Evolutionary conservation across 2,888 invertebrate genomes (phyloP), one percentile per base, ranked within the genome.

Genomic region (Drosophila rellima): DNA sequence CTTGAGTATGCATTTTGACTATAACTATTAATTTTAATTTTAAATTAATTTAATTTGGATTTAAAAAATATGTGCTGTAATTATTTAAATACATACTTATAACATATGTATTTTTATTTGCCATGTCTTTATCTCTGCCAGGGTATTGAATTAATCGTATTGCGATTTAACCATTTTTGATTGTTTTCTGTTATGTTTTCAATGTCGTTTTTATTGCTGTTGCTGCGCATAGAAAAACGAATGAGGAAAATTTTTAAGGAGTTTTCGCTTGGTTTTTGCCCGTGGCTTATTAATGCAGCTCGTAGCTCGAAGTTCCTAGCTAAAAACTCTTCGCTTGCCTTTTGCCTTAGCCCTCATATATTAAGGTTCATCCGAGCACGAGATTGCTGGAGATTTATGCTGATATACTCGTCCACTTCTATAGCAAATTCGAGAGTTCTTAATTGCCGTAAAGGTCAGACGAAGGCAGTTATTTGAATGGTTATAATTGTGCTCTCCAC

Each of bases 221-320:
- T 45, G 50, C 52, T 57, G 33, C 63, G 64, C 78, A 62, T 62
- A 59, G 55, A 20, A 56, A 76, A 65, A 35, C 18, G 61, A 52
- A 50, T 55, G 37, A 11, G 45, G 57, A 29, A 78, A 74, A 64
- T 70, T 66, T 47, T 59, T 62, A 56, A 70, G 60, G 70, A 67
- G 70, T 67, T 77, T 73, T 42, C 47, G 29, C 47, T 55, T 37
- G 35, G 44, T 50, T 65, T 64, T 70, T 44, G 57, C 47, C 63
- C 20, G 33, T 74, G 65, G 81, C 81, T 79, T 80, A 80, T 74
- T 79, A 80, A 68, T 79, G 74, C 81, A 79, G 55, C 61, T 47
- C 44, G n/a, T 26, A 42, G 52, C 59, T 50, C 20, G 23, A 50
- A 40, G 48, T 47, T 50, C 31, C 20, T 47, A 59, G 47, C 51